phyloP scores from a whole-genome alignment of 2,113 vertebrate species.

The Pseudorectes ferrugineus region DNA sequence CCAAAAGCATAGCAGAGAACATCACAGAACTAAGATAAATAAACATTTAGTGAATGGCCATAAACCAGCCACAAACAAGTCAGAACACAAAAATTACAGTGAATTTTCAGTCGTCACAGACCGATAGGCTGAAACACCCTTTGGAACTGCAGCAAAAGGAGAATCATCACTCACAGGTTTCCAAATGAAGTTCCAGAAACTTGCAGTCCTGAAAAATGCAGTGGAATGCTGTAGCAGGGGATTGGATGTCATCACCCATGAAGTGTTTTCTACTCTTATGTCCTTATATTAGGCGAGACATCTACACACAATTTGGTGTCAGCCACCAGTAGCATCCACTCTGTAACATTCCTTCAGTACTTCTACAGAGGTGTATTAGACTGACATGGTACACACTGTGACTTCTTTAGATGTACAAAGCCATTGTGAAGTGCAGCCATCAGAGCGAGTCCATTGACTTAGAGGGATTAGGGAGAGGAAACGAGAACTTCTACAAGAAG shows the following conservation, averaged over 20 bases:
- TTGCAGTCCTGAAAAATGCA: not conserved
- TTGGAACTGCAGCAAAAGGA: not conserved
- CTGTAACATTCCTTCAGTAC: not conserved
- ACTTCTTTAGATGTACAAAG: not conserved
- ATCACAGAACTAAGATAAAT: not conserved
- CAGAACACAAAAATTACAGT: not conserved
- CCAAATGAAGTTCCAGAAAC: not conserved
- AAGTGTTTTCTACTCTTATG: not conserved
- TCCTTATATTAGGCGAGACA: not conserved
- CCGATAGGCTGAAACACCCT: rapidly evolving
- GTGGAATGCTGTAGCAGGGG: not conserved
- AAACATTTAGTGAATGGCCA: not conserved
- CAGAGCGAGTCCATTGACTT: not conserved
- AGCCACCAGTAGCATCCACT: not conserved
- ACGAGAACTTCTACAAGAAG: not conserved
- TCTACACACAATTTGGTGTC: not conserved
- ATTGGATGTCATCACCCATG: not conserved
- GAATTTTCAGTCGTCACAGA: not conserved
- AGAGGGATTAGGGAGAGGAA: not conserved
- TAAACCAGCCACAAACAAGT: not conserved
- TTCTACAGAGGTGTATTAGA: not conserved
- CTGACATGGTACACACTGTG: no score
- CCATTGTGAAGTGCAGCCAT: not conserved
- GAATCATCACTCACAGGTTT: not conserved
- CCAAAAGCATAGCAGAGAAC: not conserved